These are phyloP conservation scores for Sminthurides bifidus DNA, from an alignment of 1,140 invertebrate species.

Conservation along the genomic window DNA sequence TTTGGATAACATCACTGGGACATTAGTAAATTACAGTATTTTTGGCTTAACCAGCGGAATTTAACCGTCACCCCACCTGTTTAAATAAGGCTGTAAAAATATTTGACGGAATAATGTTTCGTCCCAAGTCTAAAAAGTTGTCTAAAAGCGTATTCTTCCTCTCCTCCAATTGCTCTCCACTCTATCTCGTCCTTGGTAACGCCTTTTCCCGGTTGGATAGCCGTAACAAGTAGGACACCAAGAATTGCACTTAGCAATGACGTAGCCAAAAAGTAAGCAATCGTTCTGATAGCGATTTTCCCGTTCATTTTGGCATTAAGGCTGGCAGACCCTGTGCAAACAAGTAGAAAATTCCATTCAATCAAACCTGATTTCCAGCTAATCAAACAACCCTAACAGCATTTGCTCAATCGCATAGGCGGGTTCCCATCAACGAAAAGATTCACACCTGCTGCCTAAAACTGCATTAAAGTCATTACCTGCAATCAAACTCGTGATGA, in stretches of 20 bases:
- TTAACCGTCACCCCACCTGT: conserved; percentile 44
- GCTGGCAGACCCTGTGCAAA: conserved; percentile 58
- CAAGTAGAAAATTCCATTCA: conserved; percentile 1
- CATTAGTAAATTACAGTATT: neutral
- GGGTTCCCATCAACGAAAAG: too few species aligned
- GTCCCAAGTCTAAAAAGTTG: conserved; percentile 70
- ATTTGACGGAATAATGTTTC: conserved; percentile 79
- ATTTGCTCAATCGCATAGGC: too few species aligned
- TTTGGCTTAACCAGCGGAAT: conserved; percentile 18
- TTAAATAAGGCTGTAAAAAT: conserved; percentile 76
- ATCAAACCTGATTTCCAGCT: neutral
- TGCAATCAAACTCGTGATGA: conserved; percentile 77
- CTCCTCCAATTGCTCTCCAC: conserved; percentile 41
- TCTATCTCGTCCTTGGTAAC: conserved; percentile 40
- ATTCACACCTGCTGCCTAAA: neutral
- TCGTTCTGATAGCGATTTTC: conserved; percentile 63
- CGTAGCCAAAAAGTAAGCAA: conserved; percentile 66
- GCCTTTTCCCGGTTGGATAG: conserved; percentile 68
- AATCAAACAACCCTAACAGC: neutral
- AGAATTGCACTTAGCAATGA: conserved; percentile 67
- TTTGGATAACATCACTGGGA: neutral
- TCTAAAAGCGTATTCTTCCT: conserved; percentile 59
- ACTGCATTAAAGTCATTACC: conserved; percentile 37
- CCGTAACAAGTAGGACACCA: conserved; percentile 56
- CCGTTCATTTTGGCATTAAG: conserved; percentile 75